phyloP scores from a whole-genome alignment of 1,140 invertebrate species.

The Nixonia krombeini region DNA sequence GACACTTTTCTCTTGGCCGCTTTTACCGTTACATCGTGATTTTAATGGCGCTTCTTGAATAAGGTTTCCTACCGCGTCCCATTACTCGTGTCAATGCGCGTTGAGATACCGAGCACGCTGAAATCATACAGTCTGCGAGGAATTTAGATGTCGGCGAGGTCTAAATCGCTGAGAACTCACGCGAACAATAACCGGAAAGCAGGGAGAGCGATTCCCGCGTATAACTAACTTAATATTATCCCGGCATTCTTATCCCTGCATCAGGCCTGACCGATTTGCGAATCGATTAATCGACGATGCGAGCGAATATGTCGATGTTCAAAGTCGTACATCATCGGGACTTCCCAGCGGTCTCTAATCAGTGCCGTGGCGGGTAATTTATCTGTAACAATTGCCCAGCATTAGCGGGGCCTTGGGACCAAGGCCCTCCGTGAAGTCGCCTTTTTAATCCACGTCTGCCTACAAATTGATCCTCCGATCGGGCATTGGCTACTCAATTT shows the following conservation, averaged over 20 bases:
- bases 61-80: slow-evolving; percentile 34
- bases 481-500: slow-evolving; percentile 29
- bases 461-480: slow-evolving; percentile 30
- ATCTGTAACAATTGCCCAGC: slow-evolving; percentile 19
- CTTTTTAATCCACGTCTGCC: slow-evolving; percentile 6
- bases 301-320: too few species aligned
- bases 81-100: slow-evolving; percentile 29
- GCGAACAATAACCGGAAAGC: too few species aligned
- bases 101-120: background rate
- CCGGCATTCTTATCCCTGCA: too few species aligned
- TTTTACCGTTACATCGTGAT: slow-evolving; percentile 60
- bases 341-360: slow-evolving; percentile 12
- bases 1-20: slow-evolving; percentile 39
- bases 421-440: background rate
- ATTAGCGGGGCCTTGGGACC: background rate
- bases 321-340: background rate
- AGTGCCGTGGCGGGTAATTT: slow-evolving; percentile 20
- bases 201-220: too few species aligned
- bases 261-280: too few species aligned
- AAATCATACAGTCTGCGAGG: background rate
- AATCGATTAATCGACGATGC: too few species aligned
- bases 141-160: too few species aligned
- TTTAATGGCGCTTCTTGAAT: slow-evolving; percentile 48
- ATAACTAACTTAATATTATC: too few species aligned
- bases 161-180: too few species aligned